A percentile compares a stretch with the other conserved stretches of the same genome.
These are phyloP conservation scores for Apocrypta bakeri DNA, from an alignment of 1,140 invertebrate species.

Conservation along the genomic window DNA sequence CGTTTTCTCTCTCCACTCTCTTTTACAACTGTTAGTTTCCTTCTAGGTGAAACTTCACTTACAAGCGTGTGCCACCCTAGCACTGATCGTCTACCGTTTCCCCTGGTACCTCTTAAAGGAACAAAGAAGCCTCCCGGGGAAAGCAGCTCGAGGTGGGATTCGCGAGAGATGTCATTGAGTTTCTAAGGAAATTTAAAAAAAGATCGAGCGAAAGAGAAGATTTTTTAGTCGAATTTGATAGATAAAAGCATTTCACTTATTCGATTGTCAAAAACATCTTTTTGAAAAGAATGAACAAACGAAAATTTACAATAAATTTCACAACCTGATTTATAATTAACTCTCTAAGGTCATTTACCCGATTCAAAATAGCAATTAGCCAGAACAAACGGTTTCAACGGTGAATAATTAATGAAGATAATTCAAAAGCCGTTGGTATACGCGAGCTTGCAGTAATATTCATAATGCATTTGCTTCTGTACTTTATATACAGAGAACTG, in stretches of 20 bases:
- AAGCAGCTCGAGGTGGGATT: conserved; percentile 22
- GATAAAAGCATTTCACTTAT: not conserved
- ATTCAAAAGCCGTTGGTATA: not conserved
- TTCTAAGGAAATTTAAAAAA: conserved; percentile 32
- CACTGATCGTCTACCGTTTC: conserved; percentile 37
- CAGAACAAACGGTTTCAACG: not conserved
- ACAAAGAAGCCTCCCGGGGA: conserved; percentile 48
- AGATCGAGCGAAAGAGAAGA: not conserved
- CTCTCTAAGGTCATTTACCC: not conserved
- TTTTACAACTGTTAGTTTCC: conserved; percentile 56
- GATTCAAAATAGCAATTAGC: not conserved
- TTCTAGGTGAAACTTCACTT: conserved; percentile 52
- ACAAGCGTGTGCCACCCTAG: conserved; percentile 26
- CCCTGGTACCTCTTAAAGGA: conserved; percentile 48
- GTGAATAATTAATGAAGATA: not conserved
- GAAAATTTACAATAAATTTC: no score
- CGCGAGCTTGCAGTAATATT: not conserved
- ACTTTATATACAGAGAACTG: not conserved
- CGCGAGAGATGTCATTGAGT: conserved; percentile 45
- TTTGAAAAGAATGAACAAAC: not conserved
- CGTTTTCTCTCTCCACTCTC: conserved; percentile 26
- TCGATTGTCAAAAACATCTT: not conserved
- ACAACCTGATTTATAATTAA: not conserved
- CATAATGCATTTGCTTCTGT: not conserved
- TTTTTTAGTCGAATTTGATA: not conserved